phyloP scores from a whole-genome alignment of 2,113 vertebrate genomes.

The Hymenochirus boettgeri region DNA sequence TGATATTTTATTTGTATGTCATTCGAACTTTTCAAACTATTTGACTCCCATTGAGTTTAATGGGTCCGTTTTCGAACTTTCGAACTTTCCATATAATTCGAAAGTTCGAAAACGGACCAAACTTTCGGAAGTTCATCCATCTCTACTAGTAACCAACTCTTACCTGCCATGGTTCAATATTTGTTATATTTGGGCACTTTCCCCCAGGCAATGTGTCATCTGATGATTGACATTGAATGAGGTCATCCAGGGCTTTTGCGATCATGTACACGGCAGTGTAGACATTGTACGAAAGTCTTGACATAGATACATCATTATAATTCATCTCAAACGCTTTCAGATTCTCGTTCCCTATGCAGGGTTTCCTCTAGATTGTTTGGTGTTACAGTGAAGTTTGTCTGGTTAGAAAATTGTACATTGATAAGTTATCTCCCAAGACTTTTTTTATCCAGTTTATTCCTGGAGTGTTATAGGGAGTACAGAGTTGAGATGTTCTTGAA shows the following conservation, averaged over 20 bases:
- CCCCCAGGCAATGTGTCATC: not conserved
- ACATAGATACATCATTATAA: conserved; percentile 14
- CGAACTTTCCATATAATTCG: too few relatives aligned
- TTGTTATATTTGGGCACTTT: not conserved
- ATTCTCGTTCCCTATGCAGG: conserved; percentile 13
- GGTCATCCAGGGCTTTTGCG: conserved; percentile 50
- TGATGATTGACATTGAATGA: not conserved
- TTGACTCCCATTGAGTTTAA: too few relatives aligned
- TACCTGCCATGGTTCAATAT: conserved; percentile 32
- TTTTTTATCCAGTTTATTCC: conserved; percentile 9
- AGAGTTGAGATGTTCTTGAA: conserved; percentile 21
- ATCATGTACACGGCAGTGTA: conserved; percentile 48
- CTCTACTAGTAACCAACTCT: too few relatives aligned
- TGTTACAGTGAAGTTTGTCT: not conserved
- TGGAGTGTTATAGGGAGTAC: not conserved
- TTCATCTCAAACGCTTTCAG: not conserved
- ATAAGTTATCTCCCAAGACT: conserved; percentile 42
- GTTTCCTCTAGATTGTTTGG: not conserved
- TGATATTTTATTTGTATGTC: too few relatives aligned
- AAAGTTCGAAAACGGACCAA: too few relatives aligned
- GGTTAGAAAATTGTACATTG: conserved; percentile 11
- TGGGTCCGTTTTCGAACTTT: too few relatives aligned
- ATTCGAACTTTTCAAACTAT: too few relatives aligned
- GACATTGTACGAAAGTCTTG: conserved; percentile 17
- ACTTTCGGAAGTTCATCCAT: too few relatives aligned